Evolutionary conservation across 2,888 invertebrate species (phyloP).

Genomic region (Frankliniella intonsa): DNA sequence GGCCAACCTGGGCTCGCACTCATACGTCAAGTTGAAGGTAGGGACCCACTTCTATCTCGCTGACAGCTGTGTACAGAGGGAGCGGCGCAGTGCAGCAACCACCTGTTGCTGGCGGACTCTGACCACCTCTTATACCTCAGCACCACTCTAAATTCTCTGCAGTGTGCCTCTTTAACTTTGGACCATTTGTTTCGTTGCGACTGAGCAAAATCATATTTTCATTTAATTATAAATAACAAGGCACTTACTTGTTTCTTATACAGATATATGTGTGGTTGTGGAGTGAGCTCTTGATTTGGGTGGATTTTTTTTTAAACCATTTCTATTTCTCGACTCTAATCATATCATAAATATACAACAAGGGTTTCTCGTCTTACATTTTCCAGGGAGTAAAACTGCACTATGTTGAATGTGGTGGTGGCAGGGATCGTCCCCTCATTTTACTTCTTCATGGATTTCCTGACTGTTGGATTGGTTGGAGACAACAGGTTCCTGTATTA

Average conservation of each 20-base stretch:
- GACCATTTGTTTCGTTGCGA: neutral
- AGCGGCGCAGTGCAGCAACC: neutral
- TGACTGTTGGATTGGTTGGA: constrained; percentile 77
- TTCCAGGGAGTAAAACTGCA: constrained; percentile 65
- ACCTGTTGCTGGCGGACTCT: constrained; percentile 28
- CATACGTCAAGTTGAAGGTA: constrained; percentile 62
- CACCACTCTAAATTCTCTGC: neutral
- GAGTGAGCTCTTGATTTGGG: too few species aligned
- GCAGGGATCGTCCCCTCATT: constrained; percentile 56
- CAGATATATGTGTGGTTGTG: too few species aligned
- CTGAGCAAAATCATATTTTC: neutral
- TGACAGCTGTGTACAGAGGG: too few species aligned
- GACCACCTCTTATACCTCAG: constrained; percentile 29
- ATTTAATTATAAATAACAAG: too few species aligned
- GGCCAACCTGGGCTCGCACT: constrained; percentile 57
- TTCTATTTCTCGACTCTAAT: neutral
- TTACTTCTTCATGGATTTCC: constrained; percentile 74
- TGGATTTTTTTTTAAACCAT: too few species aligned
- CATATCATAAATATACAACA: neutral
- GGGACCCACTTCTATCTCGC: constrained; percentile 37
- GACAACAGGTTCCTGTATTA: constrained; percentile 58
- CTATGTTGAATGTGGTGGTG: constrained; percentile 63
- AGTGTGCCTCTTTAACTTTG: neutral
- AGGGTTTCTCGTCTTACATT: neutral
- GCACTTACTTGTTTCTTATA: too few species aligned